Evolutionary conservation across 2,797 vertebrate genomes (phyloP), one percentile per base, ranked within the genome.

Genomic region (Micropoecilia bifurca): DNA sequence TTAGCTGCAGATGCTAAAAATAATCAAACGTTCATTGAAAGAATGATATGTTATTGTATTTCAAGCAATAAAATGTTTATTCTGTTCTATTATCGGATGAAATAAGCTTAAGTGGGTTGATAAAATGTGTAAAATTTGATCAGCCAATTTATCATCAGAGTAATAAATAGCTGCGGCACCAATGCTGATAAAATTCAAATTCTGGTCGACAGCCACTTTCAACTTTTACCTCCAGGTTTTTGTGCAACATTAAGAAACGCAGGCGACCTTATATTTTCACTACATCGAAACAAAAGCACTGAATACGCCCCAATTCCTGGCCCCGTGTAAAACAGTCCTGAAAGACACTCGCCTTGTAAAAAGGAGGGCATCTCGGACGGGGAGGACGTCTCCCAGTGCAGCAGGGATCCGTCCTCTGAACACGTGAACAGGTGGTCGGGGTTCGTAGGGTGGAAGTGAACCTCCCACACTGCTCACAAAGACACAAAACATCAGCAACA

Each of bases 341-440:
- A 77, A 77, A 22, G n/a, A 25, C 10, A 75, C 92, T 95, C 93
- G 95, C 98, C 97, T 96, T 97, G 97, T 90, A 99, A 94, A 87
- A 98, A 97, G 12, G 97, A 97, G 0, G 97, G 95, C 73, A 96
- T 96, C 63, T 98, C 98, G 80, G 96, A 95, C 0, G 95, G 94
- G 80, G 95, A 90, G 8, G 97, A 96, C 12, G 96, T 96, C 92
- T 99, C 97, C 98, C 99, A 99, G 47, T 99, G 98, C 92, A 98
- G 97, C 79, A 99, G 94, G 25, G 99, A 98, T 18, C 99, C 99
- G 43, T 99, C 98, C 91, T 99, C 98, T 61, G 99, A 99, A 88
- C 98, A 99, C 0, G 98, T 98, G 91, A 99, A 99, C 80, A 99
- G 93, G 86, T 99, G 98, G 85, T 99, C 98, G 2, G 99, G 98